Evolutionary conservation across 2,888 invertebrate species (phyloP).

Genomic region (Therioaphis trifolii): DNA sequence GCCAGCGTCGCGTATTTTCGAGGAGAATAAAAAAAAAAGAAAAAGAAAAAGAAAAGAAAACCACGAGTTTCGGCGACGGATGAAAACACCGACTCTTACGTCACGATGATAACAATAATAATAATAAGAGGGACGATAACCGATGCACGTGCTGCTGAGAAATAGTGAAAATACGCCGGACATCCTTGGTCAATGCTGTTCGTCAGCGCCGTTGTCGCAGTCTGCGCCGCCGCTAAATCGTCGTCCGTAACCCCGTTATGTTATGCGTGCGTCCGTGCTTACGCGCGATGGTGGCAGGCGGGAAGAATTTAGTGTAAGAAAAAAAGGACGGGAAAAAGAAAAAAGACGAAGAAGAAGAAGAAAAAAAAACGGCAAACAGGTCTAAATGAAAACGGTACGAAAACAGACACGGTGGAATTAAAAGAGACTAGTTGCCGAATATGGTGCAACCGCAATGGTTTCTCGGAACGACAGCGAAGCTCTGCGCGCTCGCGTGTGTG

Average conservation of each 20-base stretch:
- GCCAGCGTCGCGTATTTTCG: too few relatives aligned
- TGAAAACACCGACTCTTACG: too few relatives aligned
- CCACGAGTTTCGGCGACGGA: too few relatives aligned
- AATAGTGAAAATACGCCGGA: constrained; percentile 48
- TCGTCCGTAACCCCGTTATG: constrained; percentile 40
- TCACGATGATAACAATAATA: too few relatives aligned
- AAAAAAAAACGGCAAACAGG: constrained; percentile 45
- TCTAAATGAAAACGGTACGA: constrained; percentile 57
- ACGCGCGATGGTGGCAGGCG: not conserved
- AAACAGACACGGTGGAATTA: constrained; percentile 44
- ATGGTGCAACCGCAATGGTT: constrained; percentile 42
- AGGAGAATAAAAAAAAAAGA: too few relatives aligned
- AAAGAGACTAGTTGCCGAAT: constrained; percentile 58
- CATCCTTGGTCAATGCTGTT: constrained; percentile 58
- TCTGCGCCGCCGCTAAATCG: not conserved
- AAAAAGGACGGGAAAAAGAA: constrained; percentile 8
- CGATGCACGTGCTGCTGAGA: constrained; percentile 19
- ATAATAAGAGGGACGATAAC: not conserved
- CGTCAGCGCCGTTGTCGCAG: not conserved
- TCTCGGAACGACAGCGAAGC: constrained; percentile 43
- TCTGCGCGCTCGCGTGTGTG: not conserved
- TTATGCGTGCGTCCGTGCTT: not conserved
- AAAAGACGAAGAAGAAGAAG: not conserved
- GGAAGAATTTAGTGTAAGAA: constrained; percentile 10
- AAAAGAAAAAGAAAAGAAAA: too few relatives aligned